These are phyloP conservation scores for Leptopilina clavipes DNA, from an alignment of 1,140 invertebrate genomes.

Conservation along the genomic window DNA sequence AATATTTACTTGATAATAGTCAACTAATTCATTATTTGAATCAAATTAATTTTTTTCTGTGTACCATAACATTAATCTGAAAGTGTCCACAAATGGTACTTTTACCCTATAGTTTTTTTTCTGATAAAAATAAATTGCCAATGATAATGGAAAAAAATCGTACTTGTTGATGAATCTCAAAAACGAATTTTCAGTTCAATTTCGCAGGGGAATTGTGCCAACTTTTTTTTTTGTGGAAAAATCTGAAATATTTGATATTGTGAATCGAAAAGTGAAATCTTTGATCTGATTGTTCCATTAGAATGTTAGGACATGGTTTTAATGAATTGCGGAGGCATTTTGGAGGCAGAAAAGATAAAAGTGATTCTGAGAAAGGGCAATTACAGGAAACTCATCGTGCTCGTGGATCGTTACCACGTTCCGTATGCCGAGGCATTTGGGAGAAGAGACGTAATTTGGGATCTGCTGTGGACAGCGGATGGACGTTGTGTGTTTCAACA, in stretches of 20 bases:
- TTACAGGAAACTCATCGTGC: conserved; percentile 25
- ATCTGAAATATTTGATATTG: background rate
- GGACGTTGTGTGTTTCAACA: conserved; percentile 46
- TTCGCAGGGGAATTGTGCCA: too few relatives aligned
- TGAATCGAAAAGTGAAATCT: conserved; percentile 9
- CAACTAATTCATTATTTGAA: too few relatives aligned
- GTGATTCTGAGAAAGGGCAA: conserved; percentile 32
- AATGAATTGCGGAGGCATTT: conserved; percentile 13
- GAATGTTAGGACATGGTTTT: conserved; percentile 34
- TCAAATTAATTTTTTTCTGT: too few relatives aligned
- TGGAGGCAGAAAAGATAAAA: background rate
- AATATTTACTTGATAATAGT: too few relatives aligned
- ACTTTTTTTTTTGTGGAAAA: too few relatives aligned
- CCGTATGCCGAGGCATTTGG: conserved; percentile 38
- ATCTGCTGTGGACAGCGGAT: conserved; percentile 38
- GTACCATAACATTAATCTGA: too few relatives aligned
- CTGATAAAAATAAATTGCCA: too few relatives aligned
- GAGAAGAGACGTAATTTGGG: conserved; percentile 30
- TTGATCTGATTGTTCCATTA: conserved; percentile 23
- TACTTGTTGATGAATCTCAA: too few relatives aligned
- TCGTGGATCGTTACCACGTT: conserved; percentile 29
- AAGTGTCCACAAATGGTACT: too few relatives aligned
- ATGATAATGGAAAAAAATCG: too few relatives aligned
- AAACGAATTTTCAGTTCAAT: too few relatives aligned
- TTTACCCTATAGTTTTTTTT: too few relatives aligned